Percentiles rank a stretch among this genome's conserved stretches.
phyloP scores from a whole-genome alignment of 2,888 invertebrate species.

The Caenorhabditis parvicauda region DNA sequence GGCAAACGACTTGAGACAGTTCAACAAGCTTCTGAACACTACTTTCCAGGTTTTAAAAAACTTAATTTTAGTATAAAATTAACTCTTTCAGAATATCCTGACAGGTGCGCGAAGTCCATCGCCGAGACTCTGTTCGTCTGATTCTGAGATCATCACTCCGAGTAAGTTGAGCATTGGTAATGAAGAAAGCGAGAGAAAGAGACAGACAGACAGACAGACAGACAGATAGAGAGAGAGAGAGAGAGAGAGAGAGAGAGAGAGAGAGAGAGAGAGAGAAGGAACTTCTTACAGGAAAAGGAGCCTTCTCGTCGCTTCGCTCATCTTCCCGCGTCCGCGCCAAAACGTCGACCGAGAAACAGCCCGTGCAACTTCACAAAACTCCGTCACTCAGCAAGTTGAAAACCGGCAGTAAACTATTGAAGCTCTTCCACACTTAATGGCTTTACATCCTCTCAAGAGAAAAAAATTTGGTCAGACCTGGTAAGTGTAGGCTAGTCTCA shows the following conservation, averaged over 20 bases:
- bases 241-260: too few relatives aligned
- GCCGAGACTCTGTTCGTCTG: conserved; percentile 48
- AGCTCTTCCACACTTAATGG: conserved; percentile 42
- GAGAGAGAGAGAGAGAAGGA: background rate
- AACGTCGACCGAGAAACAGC: conserved; percentile 32
- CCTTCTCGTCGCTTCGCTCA: conserved; percentile 34
- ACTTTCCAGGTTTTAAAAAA: conserved; percentile 26
- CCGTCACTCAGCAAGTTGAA: conserved; percentile 43
- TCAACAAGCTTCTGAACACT: conserved; percentile 39
- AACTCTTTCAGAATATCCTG: conserved; percentile 25
- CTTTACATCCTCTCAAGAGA: too few relatives aligned
- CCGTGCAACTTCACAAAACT: conserved; percentile 34
- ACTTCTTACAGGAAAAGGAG: conserved; percentile 30
- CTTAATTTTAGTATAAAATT: background rate
- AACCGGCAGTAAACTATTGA: conserved; percentile 48
- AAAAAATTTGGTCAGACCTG: too few relatives aligned
- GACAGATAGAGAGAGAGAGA: too few relatives aligned
- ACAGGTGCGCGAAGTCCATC: conserved; percentile 49
- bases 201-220: too few relatives aligned
- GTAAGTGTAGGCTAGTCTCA: too few relatives aligned
- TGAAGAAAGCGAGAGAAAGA: too few relatives aligned
- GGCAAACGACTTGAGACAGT: conserved; percentile 41
- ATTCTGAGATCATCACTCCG: conserved; percentile 48
- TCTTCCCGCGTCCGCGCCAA: conserved; percentile 37
- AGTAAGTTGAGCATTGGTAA: conserved; percentile 15